Base-by-base conservation (phyloP, 2,113 vertebrate species). In the Catagonus wagneri region DNA sequence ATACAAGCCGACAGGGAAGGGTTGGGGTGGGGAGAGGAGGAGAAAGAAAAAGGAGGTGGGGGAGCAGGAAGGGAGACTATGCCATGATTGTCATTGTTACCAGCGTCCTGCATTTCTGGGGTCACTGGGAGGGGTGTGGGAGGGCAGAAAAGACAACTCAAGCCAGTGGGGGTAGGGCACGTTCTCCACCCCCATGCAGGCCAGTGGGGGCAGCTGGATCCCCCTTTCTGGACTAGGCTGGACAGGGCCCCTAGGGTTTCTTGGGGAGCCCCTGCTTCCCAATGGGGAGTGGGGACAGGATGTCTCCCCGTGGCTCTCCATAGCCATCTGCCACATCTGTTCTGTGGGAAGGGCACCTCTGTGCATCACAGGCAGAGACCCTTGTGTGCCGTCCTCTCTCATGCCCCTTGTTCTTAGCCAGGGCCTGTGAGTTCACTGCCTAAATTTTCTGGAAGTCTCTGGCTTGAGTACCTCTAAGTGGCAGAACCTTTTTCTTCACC, bases 1-100 rank as follows among this genome's bases (percentile, higher is more conserved):
- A 97, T 98, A 99, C 99, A 99, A 99, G 99, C 99, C 97, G 94
- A 99, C 99, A 72, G 98, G 98, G 98, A 96, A 92, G 94, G 97
- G 87, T 97, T 23, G 90, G 93, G 69, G 96, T 58, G 16, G 34
- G 63, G n/a, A 39, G 85, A 79, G 60, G 97, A 99, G 97, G 96
- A 96, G 97, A 98, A 98, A 97, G 90, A 98, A 97, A 85, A 80
- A 80, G 84, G 98, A 72, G 85, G 71, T 36, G 74, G 98, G 99
- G 96, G 89, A 89, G 97, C 98, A 95, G 96, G 95, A 98, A 97
- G 87, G 98, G 98, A 94, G 90, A 96, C 95, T 98, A 97, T 94
- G 96, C 97, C 98, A 98, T 97, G 97, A 96, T 98, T 96, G 86
- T 98, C 97, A 95, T 96, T 97, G 91, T 97, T 97, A 97, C 97